Percentiles rank a stretch among this genome's conserved stretches.
Evolutionary conservation across 2,113 vertebrate genomes (phyloP).

Genomic region (Abramis brama): DNA sequence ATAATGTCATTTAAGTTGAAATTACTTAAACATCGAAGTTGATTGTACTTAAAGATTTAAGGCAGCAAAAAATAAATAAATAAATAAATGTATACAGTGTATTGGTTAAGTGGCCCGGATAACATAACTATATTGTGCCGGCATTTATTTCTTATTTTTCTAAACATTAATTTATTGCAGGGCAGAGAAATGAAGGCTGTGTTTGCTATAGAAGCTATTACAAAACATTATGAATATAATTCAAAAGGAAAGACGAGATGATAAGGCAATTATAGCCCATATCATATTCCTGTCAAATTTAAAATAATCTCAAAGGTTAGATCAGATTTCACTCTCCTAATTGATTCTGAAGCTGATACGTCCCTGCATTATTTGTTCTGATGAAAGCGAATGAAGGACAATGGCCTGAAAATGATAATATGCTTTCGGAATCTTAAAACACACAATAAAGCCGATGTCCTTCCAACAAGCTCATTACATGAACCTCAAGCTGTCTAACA

Average conservation of each 20-base stretch:
- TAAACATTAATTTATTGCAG: not conserved
- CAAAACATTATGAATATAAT: not conserved
- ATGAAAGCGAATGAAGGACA: not conserved
- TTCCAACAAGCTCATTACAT: conserved; percentile 37
- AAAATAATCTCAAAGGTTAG: not conserved
- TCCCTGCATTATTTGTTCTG: not conserved
- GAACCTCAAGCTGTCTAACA: conserved; percentile 39
- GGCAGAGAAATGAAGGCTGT: not conserved
- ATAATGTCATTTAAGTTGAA: too few relatives aligned
- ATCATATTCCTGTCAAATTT: too few relatives aligned
- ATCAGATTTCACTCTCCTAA: not conserved
- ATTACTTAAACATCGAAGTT: too few relatives aligned
- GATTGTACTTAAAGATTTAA: too few relatives aligned
- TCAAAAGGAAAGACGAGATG: too few relatives aligned
- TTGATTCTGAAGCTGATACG: not conserved
- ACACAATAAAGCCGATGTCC: conserved; percentile 1
- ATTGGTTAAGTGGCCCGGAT: not conserved
- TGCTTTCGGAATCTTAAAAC: conserved; percentile 4
- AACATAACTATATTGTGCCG: not conserved
- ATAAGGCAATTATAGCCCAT: too few relatives aligned
- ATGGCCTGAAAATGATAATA: not conserved
- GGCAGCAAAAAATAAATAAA: too few relatives aligned
- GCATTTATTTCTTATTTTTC: not conserved
- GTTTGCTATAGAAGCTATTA: not conserved
- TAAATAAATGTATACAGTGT: too few relatives aligned